These are phyloP conservation scores for Phataginus tetradactyla DNA, from an alignment of 2,797 vertebrate genomes.

Conservation along the genomic window DNA sequence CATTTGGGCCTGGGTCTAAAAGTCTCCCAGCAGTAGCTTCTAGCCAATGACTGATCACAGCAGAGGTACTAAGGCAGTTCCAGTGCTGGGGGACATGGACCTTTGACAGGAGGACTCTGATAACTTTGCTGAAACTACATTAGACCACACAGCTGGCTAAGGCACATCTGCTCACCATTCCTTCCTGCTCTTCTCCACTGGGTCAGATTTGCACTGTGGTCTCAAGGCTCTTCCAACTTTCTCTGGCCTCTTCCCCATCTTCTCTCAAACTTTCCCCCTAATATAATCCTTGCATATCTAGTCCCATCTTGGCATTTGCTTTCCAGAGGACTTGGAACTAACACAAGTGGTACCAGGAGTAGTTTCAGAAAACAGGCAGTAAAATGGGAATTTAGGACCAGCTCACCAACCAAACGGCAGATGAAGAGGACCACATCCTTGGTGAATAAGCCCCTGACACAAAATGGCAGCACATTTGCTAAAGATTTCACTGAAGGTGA, in stretches of 20 bases:
- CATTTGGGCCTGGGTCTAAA: background rate
- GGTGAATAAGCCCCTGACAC: background rate
- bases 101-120: background rate
- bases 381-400: background rate
- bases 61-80: background rate
- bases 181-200: background rate
- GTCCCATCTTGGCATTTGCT: background rate
- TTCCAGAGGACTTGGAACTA: background rate
- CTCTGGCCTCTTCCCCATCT: background rate
- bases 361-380: background rate
- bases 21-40: background rate
- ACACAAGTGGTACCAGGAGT: background rate
- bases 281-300: background rate
- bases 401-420: background rate
- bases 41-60: background rate
- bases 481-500: background rate
- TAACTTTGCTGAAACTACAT: background rate
- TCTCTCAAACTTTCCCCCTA: background rate
- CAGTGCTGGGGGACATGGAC: fast-evolving
- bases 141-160: background rate
- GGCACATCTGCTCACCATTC: background rate
- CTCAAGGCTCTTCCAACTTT: background rate
- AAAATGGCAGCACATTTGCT: background rate
- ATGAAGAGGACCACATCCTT: background rate
- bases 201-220: background rate